A percentile compares a stretch with the other conserved stretches of the same genome.
phyloP scores from a whole-genome alignment of 2,888 invertebrate species.

The Drosophila affinis region DNA sequence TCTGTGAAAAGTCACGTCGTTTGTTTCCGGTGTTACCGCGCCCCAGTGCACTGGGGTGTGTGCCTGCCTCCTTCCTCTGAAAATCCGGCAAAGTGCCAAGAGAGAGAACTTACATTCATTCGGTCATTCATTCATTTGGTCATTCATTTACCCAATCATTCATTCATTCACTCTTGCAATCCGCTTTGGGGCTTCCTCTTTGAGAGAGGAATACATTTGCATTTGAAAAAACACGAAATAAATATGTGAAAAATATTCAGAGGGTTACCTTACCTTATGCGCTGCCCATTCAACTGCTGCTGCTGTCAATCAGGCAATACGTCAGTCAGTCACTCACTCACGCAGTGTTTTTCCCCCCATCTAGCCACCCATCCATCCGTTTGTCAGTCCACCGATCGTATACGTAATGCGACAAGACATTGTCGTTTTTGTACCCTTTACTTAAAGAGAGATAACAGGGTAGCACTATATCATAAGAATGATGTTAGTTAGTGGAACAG shows the following conservation, averaged over 20 bases:
- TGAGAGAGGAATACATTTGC: constrained; percentile 64
- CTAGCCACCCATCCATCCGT: neutral
- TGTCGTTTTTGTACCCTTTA: constrained; percentile 13
- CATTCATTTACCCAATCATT: constrained; percentile 36
- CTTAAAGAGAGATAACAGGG: neutral
- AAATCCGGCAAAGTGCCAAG: constrained; percentile 67
- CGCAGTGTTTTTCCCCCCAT: neutral
- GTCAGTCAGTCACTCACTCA: constrained; percentile 70
- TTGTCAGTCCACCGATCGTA: constrained; percentile 50
- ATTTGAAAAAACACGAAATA: constrained; percentile 74
- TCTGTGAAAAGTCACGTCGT: constrained; percentile 82
- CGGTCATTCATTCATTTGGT: constrained; percentile 47
- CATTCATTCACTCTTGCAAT: constrained; percentile 1
- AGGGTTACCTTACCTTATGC: constrained; percentile 25
- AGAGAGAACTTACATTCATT: constrained; percentile 65
- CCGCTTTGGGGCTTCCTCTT: constrained; percentile 24
- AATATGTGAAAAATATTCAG: constrained; percentile 69
- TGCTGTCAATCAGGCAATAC: constrained; percentile 78
- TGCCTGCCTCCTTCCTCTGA: constrained; percentile 34
- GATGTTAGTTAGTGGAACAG: too few relatives aligned
- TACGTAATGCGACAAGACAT: constrained; percentile 76
- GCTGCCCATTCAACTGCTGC: constrained; percentile 20
- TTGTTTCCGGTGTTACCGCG: constrained; percentile 79
- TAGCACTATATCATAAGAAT: neutral
- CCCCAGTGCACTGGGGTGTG: constrained; percentile 35